Evolutionary conservation across 2,797 vertebrate genomes (phyloP).

Genomic region (Hozukius guyotensis): DNA sequence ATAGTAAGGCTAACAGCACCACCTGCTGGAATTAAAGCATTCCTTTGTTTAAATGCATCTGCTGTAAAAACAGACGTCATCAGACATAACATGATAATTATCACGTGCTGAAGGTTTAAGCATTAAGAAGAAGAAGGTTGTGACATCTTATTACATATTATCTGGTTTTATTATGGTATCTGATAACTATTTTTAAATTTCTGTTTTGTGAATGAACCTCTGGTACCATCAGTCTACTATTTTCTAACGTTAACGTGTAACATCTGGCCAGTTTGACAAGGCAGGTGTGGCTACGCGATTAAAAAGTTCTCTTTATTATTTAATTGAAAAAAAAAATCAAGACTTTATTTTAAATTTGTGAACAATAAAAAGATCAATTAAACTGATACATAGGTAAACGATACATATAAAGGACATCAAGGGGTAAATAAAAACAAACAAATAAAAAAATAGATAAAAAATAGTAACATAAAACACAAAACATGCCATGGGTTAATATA

Average conservation of each 20-base stretch:
- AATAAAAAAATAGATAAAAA: no score
- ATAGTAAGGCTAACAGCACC: background rate
- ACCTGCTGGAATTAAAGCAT: constrained; percentile 2
- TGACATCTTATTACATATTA: background rate
- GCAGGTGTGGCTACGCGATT: no score
- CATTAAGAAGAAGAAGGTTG: no score
- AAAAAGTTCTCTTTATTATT: no score
- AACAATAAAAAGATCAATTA: no score
- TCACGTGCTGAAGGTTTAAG: background rate
- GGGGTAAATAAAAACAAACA: no score
- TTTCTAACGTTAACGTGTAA: background rate
- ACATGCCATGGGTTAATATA: no score
- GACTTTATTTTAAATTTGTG: no score
- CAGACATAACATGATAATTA: background rate
- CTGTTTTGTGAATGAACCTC: background rate
- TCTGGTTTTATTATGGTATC: background rate
- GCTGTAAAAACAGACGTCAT: background rate
- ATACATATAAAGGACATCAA: no score
- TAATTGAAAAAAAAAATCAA: no score
- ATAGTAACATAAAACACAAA: no score
- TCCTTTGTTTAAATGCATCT: background rate
- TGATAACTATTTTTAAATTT: background rate
- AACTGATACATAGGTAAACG: no score
- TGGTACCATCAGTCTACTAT: background rate
- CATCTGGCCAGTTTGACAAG: background rate